Evolutionary conservation across 2,113 vertebrate species (phyloP).

Genomic region (Eublepharis macularius): DNA sequence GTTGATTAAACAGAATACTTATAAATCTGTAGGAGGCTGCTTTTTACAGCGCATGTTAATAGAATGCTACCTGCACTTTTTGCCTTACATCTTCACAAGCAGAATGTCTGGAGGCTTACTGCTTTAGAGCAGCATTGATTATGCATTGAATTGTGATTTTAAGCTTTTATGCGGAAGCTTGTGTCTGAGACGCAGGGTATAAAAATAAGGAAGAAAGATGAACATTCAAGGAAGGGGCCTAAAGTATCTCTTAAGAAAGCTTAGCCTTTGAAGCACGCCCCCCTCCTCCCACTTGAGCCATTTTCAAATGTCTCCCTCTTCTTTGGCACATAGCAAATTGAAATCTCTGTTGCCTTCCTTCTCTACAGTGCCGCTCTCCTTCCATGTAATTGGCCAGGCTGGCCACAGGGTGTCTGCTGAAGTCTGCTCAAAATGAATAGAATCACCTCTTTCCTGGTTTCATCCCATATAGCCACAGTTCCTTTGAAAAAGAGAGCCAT

Average conservation of each 20-base stretch:
- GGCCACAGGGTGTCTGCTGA: constrained; percentile 2
- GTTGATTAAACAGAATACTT: neutral
- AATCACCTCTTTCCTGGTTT: neutral
- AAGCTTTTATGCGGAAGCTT: too few species aligned
- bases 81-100: neutral
- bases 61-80: neutral
- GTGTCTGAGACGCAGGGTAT: too few species aligned
- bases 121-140: too few species aligned
- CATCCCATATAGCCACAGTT: neutral
- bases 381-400: neutral
- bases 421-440: neutral
- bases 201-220: neutral
- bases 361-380: neutral
- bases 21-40: neutral
- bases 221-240: neutral
- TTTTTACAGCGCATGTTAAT: neutral
- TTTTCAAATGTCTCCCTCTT: neutral
- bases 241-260: neutral
- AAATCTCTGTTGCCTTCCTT: neutral
- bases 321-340: neutral
- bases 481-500: neutral
- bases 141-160: too few species aligned
- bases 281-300: too few species aligned
- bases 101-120: neutral
- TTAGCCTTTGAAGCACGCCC: too few species aligned